Evolutionary conservation across 1,140 invertebrate species (phyloP).

Genomic region (Aradophagus sp.): DNA sequence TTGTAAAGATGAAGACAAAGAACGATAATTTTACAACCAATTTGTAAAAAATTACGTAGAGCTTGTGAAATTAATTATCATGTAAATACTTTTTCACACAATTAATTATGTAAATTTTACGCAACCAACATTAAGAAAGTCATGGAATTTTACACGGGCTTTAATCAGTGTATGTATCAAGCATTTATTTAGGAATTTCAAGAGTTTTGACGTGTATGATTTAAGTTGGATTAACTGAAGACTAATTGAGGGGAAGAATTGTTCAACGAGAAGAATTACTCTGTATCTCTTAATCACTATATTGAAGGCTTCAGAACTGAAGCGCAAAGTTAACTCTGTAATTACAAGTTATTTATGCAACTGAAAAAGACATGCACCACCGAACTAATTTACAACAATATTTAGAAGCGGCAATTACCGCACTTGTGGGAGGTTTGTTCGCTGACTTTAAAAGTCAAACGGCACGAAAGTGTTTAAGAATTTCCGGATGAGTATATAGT

Average conservation of each 20-base stretch:
- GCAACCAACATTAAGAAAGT: slow-evolving; percentile 19
- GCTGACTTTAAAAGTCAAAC: slow-evolving; percentile 2
- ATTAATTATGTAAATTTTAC: slow-evolving; percentile 15
- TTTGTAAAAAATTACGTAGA: too few relatives aligned
- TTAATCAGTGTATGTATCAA: slow-evolving; percentile 17
- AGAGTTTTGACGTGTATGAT: slow-evolving; percentile 28
- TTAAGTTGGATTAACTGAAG: slow-evolving; percentile 15
- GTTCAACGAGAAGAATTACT: slow-evolving; percentile 8
- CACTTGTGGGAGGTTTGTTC: not conserved
- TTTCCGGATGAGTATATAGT: too few relatives aligned
- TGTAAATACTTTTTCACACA: too few relatives aligned
- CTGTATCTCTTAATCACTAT: slow-evolving; percentile 28
- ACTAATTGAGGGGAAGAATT: slow-evolving; percentile 26
- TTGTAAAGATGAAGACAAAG: too few relatives aligned
- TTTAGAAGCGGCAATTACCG: slow-evolving; percentile 7
- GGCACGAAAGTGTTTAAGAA: slow-evolving; percentile 4
- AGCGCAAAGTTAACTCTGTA: slow-evolving; percentile 2
- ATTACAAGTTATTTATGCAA: slow-evolving; percentile 17
- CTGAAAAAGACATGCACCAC: slow-evolving; percentile 15
- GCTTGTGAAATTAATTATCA: too few relatives aligned
- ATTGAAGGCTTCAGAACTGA: slow-evolving; percentile 7
- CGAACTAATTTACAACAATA: slow-evolving; percentile 5
- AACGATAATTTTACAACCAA: too few relatives aligned
- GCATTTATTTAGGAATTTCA: slow-evolving; percentile 25
- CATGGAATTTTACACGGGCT: too few relatives aligned